phyloP scores from a whole-genome alignment of 2,113 vertebrate genomes.

The Eulemur rufifrons region DNA sequence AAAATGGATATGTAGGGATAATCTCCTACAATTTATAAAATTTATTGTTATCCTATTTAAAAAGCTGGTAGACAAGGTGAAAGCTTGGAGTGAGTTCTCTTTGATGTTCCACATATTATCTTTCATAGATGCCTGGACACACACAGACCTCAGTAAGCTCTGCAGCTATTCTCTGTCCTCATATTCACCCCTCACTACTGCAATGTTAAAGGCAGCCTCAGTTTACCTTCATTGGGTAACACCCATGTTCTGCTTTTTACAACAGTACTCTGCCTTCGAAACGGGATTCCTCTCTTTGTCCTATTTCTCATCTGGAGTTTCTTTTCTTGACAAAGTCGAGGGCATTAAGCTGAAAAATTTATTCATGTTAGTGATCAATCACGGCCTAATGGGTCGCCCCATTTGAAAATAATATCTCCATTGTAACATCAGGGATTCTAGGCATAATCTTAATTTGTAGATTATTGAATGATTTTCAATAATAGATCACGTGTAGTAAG shows the following conservation, averaged over 20 bases:
- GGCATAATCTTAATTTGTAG: background rate
- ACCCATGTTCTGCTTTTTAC: background rate
- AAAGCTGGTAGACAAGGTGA: background rate
- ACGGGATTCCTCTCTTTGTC: background rate
- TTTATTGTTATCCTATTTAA: background rate
- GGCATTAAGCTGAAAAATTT: background rate
- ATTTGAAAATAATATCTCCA: background rate
- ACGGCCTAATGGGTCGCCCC: background rate
- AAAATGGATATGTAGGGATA: background rate
- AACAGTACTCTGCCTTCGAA: background rate
- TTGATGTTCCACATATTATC: background rate
- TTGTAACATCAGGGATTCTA: background rate
- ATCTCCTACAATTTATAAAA: background rate
- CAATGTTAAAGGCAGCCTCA: fast-evolving
- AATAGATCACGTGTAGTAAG: background rate
- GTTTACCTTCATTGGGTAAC: background rate
- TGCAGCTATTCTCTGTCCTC: fast-evolving
- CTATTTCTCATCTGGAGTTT: fast-evolving
- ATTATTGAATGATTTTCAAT: background rate
- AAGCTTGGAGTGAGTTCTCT: background rate
- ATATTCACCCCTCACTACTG: fast-evolving
- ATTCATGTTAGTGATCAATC: background rate
- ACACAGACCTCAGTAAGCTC: background rate
- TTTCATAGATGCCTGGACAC: background rate
- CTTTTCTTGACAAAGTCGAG: background rate